Evolutionary conservation across 37 sponge, comb jelly and placozoan genomes (phyloP), one percentile per base, ranked within the genome.

Genomic region (Beroe forskalii): DNA sequence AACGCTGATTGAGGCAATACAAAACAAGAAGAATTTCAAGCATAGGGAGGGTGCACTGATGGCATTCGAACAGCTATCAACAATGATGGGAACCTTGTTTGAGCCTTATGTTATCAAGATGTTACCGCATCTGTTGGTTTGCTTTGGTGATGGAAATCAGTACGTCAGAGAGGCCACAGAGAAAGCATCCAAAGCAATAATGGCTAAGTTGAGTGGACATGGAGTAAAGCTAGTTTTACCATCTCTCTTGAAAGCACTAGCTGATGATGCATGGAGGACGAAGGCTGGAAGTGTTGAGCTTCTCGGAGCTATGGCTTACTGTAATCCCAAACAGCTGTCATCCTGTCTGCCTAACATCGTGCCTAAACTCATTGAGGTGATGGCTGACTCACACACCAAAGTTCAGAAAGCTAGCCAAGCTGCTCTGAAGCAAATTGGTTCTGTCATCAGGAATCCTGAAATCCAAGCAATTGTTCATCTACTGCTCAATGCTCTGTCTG

Each of bases 381-480:
- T 99, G 75, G 92, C 95, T 31, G 99, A 99, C 89, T 99, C 99
- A 22, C 99, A 99, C 60, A 91, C 92, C 67, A 96, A 96, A 86
- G 99, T 99, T n/a, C 99, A 99, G 62, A 62, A 32, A 27, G 91
- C 99, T 6, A 95, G 99, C 30, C 89, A 55, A 33, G 91, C 95
- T 90, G 96, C 99, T 36, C 91, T 99, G 61, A 93, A 94, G 32
- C 95, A 99, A 91, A 99, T 99, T 61, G 99, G 96, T 0, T 99
- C 99, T 75, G 99, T 99, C 22, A 99, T 99, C 40, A 96, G 96
- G 94, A 99, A 96, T 90, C 99, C 97, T 12, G 99, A 99, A 63
- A 96, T 99, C 31, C 97, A 99, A 91, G 94, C 60, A 14, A 90
- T 99, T 38, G 96, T 95, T 23, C 95, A 97, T 17, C 40, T 92